A percentile compares a stretch with the other conserved stretches of the same genome.
phyloP scores from a whole-genome alignment of 1,140 invertebrate species.

The Cylas formicarius region DNA sequence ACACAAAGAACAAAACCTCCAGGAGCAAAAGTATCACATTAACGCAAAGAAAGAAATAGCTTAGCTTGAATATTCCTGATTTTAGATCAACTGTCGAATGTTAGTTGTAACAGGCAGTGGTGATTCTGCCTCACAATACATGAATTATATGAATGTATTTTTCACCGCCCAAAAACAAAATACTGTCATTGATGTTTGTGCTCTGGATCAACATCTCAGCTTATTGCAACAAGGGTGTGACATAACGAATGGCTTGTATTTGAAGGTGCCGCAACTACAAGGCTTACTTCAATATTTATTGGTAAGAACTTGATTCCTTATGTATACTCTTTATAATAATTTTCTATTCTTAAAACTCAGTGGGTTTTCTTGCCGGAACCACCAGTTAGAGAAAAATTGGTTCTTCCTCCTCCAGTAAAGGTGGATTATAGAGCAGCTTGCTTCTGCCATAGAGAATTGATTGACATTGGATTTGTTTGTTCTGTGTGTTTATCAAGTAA shows the following conservation, averaged over 20 bases:
- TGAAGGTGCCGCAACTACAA: conserved; percentile 69
- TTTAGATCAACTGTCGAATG: conserved; percentile 65
- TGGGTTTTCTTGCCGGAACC: conserved; percentile 92
- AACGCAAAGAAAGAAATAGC: neutral
- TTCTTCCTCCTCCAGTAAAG: conserved; percentile 80
- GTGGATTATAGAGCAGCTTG: conserved; percentile 95
- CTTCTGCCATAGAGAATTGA: conserved; percentile 94
- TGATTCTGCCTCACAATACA: conserved; percentile 89
- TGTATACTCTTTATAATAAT: neutral
- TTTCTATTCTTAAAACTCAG: conserved; percentile 51
- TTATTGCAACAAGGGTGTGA: conserved; percentile 93
- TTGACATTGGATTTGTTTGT: conserved; percentile 95
- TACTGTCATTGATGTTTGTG: conserved; percentile 88
- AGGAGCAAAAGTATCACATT: conserved; percentile 32
- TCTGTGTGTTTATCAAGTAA: conserved; percentile 94
- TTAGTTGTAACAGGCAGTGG: conserved; percentile 82
- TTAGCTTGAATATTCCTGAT: conserved; percentile 8
- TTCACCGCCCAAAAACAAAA: conserved; percentile 90
- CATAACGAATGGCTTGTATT: conserved; percentile 87
- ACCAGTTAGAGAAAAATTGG: conserved; percentile 69
- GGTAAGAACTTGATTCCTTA: conserved; percentile 46
- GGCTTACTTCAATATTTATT: conserved; percentile 90
- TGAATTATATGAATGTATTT: conserved; percentile 98
- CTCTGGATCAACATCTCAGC: conserved; percentile 83
- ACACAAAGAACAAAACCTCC: conserved; percentile 43